A percentile compares a stretch with the other conserved stretches of the same genome.
These are phyloP conservation scores for Sipha flava DNA, from an alignment of 1,140 invertebrate genomes.

Conservation along the genomic window DNA sequence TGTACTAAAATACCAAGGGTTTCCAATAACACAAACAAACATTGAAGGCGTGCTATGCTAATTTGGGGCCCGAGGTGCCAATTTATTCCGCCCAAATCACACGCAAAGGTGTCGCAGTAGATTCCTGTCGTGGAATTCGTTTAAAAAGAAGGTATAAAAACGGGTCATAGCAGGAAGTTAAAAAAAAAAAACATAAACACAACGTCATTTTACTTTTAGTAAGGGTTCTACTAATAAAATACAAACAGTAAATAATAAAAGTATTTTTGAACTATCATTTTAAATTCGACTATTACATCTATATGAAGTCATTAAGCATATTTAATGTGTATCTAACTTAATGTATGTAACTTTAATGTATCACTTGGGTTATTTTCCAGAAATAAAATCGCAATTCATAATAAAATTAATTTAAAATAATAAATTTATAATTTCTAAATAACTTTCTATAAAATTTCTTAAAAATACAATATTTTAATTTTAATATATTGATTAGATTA, in stretches of 20 bases:
- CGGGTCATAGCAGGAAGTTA: constrained; percentile 10
- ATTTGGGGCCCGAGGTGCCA: not conserved
- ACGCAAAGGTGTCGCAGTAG: constrained; percentile 10
- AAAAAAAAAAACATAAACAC: constrained; percentile 8
- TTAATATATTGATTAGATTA: too few relatives aligned
- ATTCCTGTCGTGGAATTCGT: constrained; percentile 7
- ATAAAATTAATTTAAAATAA: too few relatives aligned
- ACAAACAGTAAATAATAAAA: not conserved
- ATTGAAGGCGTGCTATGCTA: not conserved
- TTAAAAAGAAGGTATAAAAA: constrained; percentile 3
- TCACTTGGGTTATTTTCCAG: too few relatives aligned
- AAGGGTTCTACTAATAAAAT: not conserved
- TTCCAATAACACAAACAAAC: constrained; percentile 31
- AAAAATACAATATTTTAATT: too few relatives aligned
- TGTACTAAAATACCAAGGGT: not conserved
- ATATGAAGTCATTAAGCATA: too few relatives aligned
- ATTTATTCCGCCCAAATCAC: constrained; percentile 30
- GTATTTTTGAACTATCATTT: not conserved
- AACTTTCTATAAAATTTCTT: too few relatives aligned
- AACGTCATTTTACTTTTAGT: constrained; percentile 4
- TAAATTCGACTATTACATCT: too few relatives aligned
- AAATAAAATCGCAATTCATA: too few relatives aligned
- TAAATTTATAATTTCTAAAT: too few relatives aligned
- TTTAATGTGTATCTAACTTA: too few relatives aligned
- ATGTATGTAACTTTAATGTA: too few relatives aligned